Base-by-base conservation (phyloP, 1,140 invertebrate species). In the Drosophila pseudoobscura region DNA sequence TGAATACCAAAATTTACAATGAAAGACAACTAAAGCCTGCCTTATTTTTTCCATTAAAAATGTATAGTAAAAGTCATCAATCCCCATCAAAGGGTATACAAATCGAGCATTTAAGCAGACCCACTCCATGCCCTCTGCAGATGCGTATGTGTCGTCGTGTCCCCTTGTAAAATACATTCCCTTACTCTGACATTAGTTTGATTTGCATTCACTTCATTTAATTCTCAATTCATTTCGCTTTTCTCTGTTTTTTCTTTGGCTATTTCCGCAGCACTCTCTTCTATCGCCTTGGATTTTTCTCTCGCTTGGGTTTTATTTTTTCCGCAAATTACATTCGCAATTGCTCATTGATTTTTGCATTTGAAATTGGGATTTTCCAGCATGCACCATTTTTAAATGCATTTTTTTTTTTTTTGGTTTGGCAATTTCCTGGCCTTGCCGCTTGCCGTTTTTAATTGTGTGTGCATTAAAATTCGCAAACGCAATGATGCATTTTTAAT, bases 401-500 rank as follows among this genome's bases (percentile, higher is more conserved):
- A 75, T 75, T 71, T 39, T 26, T 26, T 26, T 26, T 24, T 5
- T 5, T 26, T 4, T 39, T 11, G 35, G 3, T 4, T 82, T 58
- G 83, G 83, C 82, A 88, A 88, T 87, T 87, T 87, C 78, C 82
- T 88, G 78, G 35, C 78, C 78, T 87, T 88, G 70, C 83, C 66
- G 57, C 11, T 13, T 39, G 35, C 35, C 11, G 35, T 3, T 88
- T 88, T 87, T 88, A 87, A 87, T 87, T 82, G 83, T 78, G 62
- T 78, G 63, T 75, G 78, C 82, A 85, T 85, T 87, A 71, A 88
- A 72, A 87, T 88, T 88, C 83, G 35, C 35, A 39, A 75, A 59
- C 60, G 70, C 83, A 87, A 39, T 77, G 82, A 78, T 87, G 80
- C 82, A 87, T 87, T 78, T 87, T 88, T 62, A 88, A 87, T 87